phyloP scores from a whole-genome alignment of 2,797 vertebrate genomes.

The Pipistrellus kuhlii region DNA sequence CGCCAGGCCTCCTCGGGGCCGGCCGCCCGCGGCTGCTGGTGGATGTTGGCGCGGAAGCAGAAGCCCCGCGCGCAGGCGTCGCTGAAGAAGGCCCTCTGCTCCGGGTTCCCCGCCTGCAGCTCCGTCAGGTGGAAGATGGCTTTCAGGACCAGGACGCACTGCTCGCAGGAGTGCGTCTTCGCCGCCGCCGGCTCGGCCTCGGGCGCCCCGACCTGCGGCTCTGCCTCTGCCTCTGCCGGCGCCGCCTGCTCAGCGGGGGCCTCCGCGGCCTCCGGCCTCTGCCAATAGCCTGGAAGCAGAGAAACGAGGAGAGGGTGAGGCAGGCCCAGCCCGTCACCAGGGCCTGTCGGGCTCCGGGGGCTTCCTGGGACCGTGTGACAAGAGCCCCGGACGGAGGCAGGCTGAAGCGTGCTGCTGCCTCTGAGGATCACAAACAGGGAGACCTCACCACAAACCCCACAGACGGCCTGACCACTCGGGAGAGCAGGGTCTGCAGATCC shows the following conservation, averaged over 20 bases:
- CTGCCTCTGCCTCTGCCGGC: neutral
- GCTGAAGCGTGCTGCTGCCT: neutral
- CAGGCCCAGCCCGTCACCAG: neutral
- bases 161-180: neutral
- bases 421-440: neutral
- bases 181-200: accelerated
- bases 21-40: neutral
- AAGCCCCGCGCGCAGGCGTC: neutral
- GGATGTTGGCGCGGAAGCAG: neutral
- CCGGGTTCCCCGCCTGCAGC: neutral
- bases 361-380: neutral
- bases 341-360: neutral
- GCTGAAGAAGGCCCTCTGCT: neutral
- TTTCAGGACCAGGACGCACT: neutral
- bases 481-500: too few relatives aligned
- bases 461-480: too few relatives aligned
- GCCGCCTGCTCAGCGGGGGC: neutral
- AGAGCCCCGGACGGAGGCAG: neutral
- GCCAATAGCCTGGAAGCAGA: slow-evolving; percentile 29
- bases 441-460: too few relatives aligned
- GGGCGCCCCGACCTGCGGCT: neutral
- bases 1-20: neutral
- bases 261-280: neutral
- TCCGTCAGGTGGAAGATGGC: neutral
- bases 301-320: neutral